Conservation (phyloP, 1,140 invertebrate genomes). For the Onthophagus taurus region DNA sequence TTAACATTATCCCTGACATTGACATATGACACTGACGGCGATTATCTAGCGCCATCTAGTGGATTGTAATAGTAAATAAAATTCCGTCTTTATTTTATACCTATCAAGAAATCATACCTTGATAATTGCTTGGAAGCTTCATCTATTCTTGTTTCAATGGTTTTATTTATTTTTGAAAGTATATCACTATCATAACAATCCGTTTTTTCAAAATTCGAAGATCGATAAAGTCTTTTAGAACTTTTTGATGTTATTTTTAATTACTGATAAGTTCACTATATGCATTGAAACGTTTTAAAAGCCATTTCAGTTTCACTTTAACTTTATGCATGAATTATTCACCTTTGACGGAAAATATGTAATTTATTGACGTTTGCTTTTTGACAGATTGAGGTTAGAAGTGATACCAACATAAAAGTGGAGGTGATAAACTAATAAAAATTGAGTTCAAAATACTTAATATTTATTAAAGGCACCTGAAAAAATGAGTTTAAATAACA, state of each 20-base stretch:
- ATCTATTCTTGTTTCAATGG: slow-evolving; percentile 26
- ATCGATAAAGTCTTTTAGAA: slow-evolving; percentile 22
- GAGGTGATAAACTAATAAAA: too few species aligned
- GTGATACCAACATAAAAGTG: too few species aligned
- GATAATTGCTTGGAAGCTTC: slow-evolving; percentile 18
- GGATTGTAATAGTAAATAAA: too few species aligned
- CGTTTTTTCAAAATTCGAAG: slow-evolving; percentile 22
- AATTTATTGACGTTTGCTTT: too few species aligned
- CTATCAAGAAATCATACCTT: neutral
- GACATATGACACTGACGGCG: too few species aligned
- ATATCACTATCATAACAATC: slow-evolving; percentile 21
- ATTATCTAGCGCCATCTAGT: neutral
- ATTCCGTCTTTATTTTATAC: too few species aligned
- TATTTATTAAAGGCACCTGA: too few species aligned
- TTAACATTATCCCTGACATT: neutral
- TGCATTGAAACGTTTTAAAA: slow-evolving; percentile 25
- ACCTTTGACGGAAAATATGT: too few species aligned
- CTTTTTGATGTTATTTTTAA: slow-evolving; percentile 20
- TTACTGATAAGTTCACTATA: slow-evolving; percentile 30
- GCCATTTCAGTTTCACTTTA: slow-evolving; percentile 12
- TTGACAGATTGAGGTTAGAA: too few species aligned
- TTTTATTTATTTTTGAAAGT: slow-evolving; percentile 27
- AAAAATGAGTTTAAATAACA: too few species aligned
- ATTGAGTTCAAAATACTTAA: too few species aligned
- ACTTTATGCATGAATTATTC: too few species aligned